Evolutionary conservation across 30 jellyfish, hydroid and myxozoan species (phyloP).

Genomic region (Pelagia noctiluca): DNA sequence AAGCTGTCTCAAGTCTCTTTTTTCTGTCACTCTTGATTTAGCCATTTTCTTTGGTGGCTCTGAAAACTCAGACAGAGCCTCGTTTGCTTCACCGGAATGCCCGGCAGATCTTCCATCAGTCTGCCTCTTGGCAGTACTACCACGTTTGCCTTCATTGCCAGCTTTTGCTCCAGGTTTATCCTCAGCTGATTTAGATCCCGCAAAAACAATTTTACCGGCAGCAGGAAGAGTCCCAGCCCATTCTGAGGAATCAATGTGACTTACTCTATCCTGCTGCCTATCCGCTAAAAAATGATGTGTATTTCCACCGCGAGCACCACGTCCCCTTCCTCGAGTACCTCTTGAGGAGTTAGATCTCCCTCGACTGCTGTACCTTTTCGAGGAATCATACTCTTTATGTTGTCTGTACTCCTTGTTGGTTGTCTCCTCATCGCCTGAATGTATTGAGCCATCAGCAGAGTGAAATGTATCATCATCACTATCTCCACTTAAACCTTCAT

Average conservation of each 20-base stretch:
- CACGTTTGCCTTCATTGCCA: slow-evolving; percentile 5
- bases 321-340: slow-evolving; percentile 55
- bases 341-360: slow-evolving; percentile 47
- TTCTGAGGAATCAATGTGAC: slow-evolving; percentile 83
- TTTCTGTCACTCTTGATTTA: slow-evolving; percentile 65
- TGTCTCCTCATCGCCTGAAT: slow-evolving; percentile 57
- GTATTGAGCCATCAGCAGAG: slow-evolving; percentile 64
- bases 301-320: slow-evolving; percentile 70
- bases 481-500: slow-evolving; percentile 50
- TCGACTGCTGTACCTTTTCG: slow-evolving; percentile 42
- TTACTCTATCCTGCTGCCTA: slow-evolving; percentile 99
- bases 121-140: slow-evolving; percentile 28
- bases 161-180: slow-evolving; percentile 58
- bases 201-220: slow-evolving; percentile 84
- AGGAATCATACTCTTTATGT: slow-evolving; percentile 10
- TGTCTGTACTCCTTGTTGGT: slow-evolving; percentile 9
- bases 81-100: slow-evolving; percentile 3
- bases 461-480: slow-evolving; percentile 60
- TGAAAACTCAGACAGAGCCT: slow-evolving; percentile 55
- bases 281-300: slow-evolving; percentile 91
- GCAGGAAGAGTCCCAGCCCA: slow-evolving; percentile 89
- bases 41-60: slow-evolving; percentile 86
- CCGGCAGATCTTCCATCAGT: slow-evolving; percentile 35
- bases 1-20: slow-evolving; percentile 79
- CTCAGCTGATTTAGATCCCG: slow-evolving; percentile 69